These are phyloP conservation scores for Deroplatys truncata DNA, from an alignment of 2,888 invertebrate species.

Conservation along the genomic window DNA sequence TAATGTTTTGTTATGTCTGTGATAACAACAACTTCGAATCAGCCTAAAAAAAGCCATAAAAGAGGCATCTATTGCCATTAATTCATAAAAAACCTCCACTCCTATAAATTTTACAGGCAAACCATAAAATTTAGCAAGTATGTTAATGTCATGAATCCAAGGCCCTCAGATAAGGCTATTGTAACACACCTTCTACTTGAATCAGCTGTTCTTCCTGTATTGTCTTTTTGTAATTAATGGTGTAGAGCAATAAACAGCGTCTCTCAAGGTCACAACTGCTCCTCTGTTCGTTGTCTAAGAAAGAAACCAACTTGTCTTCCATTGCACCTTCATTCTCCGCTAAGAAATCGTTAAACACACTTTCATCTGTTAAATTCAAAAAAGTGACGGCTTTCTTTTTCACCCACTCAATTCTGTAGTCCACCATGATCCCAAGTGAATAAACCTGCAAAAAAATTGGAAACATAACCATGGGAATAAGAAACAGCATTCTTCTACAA, in stretches of 20 bases:
- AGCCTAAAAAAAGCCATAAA: too few species aligned
- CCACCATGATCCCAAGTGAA: slow-evolving; percentile 35
- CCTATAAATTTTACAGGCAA: too few species aligned
- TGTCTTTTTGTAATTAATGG: slow-evolving; percentile 66
- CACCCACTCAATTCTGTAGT: slow-evolving; percentile 66
- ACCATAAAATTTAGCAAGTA: too few species aligned
- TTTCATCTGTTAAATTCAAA: slow-evolving; percentile 54
- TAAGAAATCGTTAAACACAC: slow-evolving; percentile 57
- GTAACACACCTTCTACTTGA: slow-evolving; percentile 61
- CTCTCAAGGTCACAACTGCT: slow-evolving; percentile 50
- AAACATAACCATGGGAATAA: too few species aligned
- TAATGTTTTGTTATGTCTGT: too few species aligned
- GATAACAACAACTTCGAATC: too few species aligned
- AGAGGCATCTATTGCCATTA: too few species aligned
- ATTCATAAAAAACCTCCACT: too few species aligned
- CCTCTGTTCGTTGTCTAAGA: slow-evolving; percentile 52
- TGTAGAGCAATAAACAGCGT: slow-evolving; percentile 61
- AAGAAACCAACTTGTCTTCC: slow-evolving; percentile 51
- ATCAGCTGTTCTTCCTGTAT: slow-evolving; percentile 71
- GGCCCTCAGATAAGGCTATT: too few species aligned
- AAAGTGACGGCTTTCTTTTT: slow-evolving; percentile 57
- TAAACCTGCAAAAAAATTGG: neutral
- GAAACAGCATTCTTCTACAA: too few species aligned
- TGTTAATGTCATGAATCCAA: too few species aligned
- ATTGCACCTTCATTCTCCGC: slow-evolving; percentile 49